These are phyloP conservation scores for Formica aserva DNA, from an alignment of 2,888 invertebrate species.

Conservation along the genomic window DNA sequence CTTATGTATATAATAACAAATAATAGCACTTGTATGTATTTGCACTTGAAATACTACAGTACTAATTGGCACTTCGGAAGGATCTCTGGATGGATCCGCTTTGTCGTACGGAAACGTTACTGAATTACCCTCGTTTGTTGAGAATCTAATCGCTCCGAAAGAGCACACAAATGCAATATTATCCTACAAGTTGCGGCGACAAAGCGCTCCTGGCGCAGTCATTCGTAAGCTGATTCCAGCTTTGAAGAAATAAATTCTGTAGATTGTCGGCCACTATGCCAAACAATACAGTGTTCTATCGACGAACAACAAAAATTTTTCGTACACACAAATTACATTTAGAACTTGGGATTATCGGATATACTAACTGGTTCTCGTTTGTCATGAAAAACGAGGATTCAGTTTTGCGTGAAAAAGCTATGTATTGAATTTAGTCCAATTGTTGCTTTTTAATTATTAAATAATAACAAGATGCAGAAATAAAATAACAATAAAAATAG, in stretches of 20 bases:
- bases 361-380: background rate
- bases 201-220: constrained; percentile 21
- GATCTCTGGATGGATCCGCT: constrained; percentile 17
- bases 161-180: constrained; percentile 39
- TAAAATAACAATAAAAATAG: background rate
- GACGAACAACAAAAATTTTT: background rate
- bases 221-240: constrained; percentile 35
- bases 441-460: background rate
- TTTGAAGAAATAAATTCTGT: constrained; percentile 26
- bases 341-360: background rate
- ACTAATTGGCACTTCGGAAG: constrained; percentile 69
- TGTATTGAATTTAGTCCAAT: background rate
- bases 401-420: background rate
- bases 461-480: background rate
- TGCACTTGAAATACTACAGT: constrained; percentile 60
- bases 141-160: constrained; percentile 46
- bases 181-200: constrained; percentile 45
- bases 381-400: background rate
- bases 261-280: constrained; percentile 14
- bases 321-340: background rate
- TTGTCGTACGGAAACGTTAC: constrained; percentile 32
- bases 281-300: background rate
- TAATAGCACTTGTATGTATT: constrained; percentile 64
- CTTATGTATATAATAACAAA: constrained; percentile 42
- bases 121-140: constrained; percentile 34